A percentile compares a stretch with the other conserved stretches of the same genome.
phyloP scores from a whole-genome alignment of 2,888 invertebrate genomes.

The Alloplasta piceator region DNA sequence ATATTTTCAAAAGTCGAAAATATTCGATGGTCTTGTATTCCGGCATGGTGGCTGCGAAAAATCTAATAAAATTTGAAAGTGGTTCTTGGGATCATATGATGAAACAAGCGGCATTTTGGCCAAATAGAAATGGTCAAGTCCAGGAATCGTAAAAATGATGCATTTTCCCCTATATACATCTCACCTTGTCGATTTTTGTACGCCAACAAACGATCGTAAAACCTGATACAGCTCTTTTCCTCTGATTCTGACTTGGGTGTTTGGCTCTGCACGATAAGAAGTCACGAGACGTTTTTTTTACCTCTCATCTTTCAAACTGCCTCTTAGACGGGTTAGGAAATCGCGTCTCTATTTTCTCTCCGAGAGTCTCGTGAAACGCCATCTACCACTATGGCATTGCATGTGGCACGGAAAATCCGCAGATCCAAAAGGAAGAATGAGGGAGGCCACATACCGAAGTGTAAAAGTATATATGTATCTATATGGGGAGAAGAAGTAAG shows the following conservation, averaged over 20 bases:
- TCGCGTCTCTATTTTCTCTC: constrained; percentile 25
- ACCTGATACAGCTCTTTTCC: constrained; percentile 23
- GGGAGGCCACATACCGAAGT: background rate
- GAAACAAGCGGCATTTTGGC: too few species aligned
- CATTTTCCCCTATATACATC: too few species aligned
- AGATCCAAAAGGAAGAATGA: constrained; percentile 1
- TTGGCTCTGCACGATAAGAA: constrained; percentile 7
- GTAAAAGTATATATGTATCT: background rate
- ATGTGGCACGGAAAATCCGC: constrained; percentile 15
- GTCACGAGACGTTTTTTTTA: constrained; percentile 21
- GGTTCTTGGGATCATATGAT: too few species aligned
- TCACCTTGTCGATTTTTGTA: constrained; percentile 17
- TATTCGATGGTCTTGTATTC: too few species aligned
- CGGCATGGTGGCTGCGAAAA: too few species aligned
- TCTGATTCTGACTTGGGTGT: background rate
- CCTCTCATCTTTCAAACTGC: background rate
- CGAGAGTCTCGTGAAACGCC: constrained; percentile 46
- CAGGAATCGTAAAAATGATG: too few species aligned
- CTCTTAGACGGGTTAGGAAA: constrained; percentile 19
- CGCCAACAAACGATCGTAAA: constrained; percentile 33
- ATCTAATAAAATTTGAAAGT: too few species aligned
- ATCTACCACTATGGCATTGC: constrained; percentile 19
- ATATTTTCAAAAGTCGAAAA: too few species aligned
- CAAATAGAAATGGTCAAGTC: too few species aligned
- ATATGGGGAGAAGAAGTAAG: background rate